A percentile compares a stretch with the other conserved stretches of the same genome.
phyloP scores from a whole-genome alignment of 2,888 invertebrate species.

The Orchesella flavescens region DNA sequence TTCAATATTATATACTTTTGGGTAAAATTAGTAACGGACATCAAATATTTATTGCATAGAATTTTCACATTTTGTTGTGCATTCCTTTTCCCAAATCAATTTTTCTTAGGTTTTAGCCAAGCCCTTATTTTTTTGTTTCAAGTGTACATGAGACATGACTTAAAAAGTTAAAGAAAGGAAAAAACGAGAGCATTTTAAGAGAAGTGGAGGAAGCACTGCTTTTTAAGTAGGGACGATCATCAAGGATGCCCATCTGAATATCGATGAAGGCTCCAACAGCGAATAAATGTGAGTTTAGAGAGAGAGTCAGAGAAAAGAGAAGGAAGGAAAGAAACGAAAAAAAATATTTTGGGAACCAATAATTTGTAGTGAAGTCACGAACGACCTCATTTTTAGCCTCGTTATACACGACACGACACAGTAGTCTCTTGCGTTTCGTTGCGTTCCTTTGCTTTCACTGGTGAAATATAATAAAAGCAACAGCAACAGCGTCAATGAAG shows the following conservation, averaged over 20 bases:
- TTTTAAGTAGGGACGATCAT: constrained; percentile 36
- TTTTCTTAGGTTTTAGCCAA: background rate
- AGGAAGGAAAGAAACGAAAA: constrained; percentile 20
- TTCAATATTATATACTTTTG: no score
- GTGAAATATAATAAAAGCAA: constrained; percentile 39
- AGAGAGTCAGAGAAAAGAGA: constrained; percentile 3
- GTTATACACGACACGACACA: constrained; percentile 62
- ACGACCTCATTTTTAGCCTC: constrained; percentile 63
- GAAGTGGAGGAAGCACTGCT: constrained; percentile 21
- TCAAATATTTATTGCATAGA: no score
- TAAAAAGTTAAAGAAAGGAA: background rate
- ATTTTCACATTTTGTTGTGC: no score
- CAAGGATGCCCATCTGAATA: constrained; percentile 57
- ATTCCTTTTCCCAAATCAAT: background rate
- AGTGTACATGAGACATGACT: background rate
- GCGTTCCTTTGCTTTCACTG: background rate
- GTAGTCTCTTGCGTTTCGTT: constrained; percentile 9
- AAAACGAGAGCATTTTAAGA: constrained; percentile 33
- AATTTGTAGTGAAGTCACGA: constrained; percentile 63
- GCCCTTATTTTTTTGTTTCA: background rate
- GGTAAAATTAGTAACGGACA: no score
- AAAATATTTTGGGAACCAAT: constrained; percentile 27
- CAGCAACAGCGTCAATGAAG: constrained; percentile 58
- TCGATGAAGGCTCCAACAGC: constrained; percentile 47
- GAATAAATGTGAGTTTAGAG: constrained; percentile 38